A percentile compares a stretch with the other conserved stretches of the same genome.
phyloP scores from a whole-genome alignment of 2,888 invertebrate genomes.

The Keiferia lycopersicella region DNA sequence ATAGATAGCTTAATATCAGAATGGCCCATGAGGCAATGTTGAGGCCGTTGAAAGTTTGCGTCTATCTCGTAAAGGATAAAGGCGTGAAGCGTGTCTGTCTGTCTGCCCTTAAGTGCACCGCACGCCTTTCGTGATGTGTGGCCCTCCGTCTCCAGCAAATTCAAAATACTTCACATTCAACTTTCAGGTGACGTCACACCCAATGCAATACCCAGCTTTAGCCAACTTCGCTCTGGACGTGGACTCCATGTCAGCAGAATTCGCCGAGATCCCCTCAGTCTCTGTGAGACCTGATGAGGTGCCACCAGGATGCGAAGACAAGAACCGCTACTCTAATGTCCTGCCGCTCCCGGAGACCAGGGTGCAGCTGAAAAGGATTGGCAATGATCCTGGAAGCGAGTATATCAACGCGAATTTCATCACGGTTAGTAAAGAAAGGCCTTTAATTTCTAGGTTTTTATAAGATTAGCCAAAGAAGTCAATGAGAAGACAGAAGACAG shows the following conservation, averaged over 20 bases:
- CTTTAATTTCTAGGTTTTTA: too few relatives aligned
- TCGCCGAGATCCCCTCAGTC: conserved; percentile 89
- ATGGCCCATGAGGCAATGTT: too few relatives aligned
- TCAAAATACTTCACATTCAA: not conserved
- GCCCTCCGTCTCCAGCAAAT: not conserved
- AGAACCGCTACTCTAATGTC: conserved; percentile 96
- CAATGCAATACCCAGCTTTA: conserved; percentile 89
- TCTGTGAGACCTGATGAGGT: conserved; percentile 90
- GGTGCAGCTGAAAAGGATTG: conserved; percentile 87
- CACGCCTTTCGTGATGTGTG: too few relatives aligned
- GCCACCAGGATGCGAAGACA: conserved; percentile 92
- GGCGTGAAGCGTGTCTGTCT: too few relatives aligned
- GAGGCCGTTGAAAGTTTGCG: too few relatives aligned
- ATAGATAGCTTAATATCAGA: too few relatives aligned
- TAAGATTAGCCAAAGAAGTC: too few relatives aligned
- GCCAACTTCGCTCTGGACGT: conserved; percentile 87
- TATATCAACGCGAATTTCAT: conserved; percentile 97
- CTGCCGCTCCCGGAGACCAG: conserved; percentile 95
- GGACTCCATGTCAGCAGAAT: conserved; percentile 90
- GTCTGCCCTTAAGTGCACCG: too few relatives aligned
- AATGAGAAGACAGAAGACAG: too few relatives aligned
- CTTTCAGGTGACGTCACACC: conserved; percentile 84
- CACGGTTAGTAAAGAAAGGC: conserved; percentile 82
- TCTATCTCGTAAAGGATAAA: too few relatives aligned
- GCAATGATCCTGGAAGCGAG: conserved; percentile 89